Conservation (phyloP, 2,113 vertebrate genomes). For the Entomyzon cyanotis region DNA sequence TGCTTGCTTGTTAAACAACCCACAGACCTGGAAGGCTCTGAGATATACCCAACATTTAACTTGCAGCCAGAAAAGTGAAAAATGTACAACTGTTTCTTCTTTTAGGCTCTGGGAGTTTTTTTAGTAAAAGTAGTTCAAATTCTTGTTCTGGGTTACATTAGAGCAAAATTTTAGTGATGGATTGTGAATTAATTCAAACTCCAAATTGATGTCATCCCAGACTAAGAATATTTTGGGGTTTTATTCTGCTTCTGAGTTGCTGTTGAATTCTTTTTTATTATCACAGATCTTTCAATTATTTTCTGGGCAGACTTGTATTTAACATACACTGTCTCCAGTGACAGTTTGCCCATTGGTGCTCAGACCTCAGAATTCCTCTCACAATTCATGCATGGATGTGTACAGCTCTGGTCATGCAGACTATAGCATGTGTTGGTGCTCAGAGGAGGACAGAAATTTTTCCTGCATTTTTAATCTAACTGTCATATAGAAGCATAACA, state of each 20-base stretch:
- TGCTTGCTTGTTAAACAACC: background rate
- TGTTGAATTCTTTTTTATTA: background rate
- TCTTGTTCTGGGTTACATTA: background rate
- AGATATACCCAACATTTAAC: background rate
- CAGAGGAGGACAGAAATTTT: background rate
- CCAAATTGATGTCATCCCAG: background rate
- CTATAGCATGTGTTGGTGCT: background rate
- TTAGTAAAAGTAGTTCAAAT: background rate
- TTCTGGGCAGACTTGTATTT: background rate
- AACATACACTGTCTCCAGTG: background rate
- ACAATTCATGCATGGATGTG: background rate
- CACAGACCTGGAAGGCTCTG: background rate
- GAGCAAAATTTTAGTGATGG: background rate
- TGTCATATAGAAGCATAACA: background rate
- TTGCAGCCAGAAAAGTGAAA: background rate
- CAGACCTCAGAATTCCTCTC: constrained; percentile 7
- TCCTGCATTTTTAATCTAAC: background rate
- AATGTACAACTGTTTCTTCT: background rate
- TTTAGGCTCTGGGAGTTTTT: background rate
- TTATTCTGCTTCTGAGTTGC: background rate
- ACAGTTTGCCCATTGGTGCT: background rate
- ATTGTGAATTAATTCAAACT: background rate
- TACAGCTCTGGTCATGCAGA: background rate
- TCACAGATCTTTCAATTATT: background rate
- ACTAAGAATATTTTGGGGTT: background rate